Base-by-base conservation (phyloP, 1,140 invertebrate genomes). In the Panagrolaimus sp. region DNA sequence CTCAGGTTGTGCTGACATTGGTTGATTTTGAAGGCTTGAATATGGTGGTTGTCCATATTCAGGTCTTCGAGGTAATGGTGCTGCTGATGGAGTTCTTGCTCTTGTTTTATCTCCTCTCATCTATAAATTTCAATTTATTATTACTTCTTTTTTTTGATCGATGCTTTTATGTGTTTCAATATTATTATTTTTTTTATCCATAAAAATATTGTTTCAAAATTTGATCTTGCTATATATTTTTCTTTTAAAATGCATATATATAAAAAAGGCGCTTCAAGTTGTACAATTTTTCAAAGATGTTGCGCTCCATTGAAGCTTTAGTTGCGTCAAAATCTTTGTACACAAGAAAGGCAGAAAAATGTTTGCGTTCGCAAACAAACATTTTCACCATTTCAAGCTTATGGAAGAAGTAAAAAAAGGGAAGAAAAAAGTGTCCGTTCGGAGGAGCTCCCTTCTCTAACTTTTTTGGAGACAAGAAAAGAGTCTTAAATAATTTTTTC, bases 241-340 rank as follows among this genome's bases (percentile, higher is more conserved):
- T 20, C 51, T 20, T 16, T 20, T 57, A 25, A 57, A 25, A 25
- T 57, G 51, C 20, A 27, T 20, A 27, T 25, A 51, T n/a, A n/a
- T n/a, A 57, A 57, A 27, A 20, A 57, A 4, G 51, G 51, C 51
- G 20, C 51, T 57, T 20, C 51, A 20, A 25, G 27, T 57, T 57
- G 51, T 57, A 57, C 51, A 27, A 57, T 57, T 57, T n/a, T 27
- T 27, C 20, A 57, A 27, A 25, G 20, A 57, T 27, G 51, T 20
- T 27, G 51, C 20, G 27, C 51, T 20, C 51, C 51, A 25, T 57
- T 57, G 27, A 27, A 27, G 51, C 51, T 57, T 5, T 11, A 27
- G 51, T 27, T n/a, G 47, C 47, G 51, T 20, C 51, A 57, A 57
- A 57, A 57, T 57, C 27, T 57, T 57, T 57, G 51, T 57, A 57